Conservation (phyloP, 2,113 vertebrate genomes). For the Antechinus stuartii region DNA sequence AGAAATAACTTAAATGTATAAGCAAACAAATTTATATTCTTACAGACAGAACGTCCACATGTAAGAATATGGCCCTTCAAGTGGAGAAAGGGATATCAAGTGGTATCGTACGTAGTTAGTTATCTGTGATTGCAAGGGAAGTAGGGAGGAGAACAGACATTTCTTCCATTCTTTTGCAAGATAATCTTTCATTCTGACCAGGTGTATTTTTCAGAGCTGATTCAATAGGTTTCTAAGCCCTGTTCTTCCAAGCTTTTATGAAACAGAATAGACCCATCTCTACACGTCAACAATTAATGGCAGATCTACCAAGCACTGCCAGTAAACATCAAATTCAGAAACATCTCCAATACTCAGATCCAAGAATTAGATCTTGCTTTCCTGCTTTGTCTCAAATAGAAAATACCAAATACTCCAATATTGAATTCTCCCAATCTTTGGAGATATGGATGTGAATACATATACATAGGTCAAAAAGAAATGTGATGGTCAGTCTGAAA, state of each 20-base stretch:
- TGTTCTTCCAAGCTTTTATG: neutral
- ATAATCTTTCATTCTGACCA: neutral
- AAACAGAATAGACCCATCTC: neutral
- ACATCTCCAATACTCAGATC: neutral
- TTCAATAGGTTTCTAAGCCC: neutral
- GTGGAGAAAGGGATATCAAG: neutral
- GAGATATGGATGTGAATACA: conserved; percentile 11
- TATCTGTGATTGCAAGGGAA: neutral
- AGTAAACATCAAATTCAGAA: conserved; percentile 21
- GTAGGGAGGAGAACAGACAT: neutral
- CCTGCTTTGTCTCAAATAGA: conserved; percentile 13
- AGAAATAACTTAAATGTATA: neutral
- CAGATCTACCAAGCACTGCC: neutral
- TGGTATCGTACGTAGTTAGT: neutral
- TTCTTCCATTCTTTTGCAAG: neutral
- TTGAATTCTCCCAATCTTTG: neutral
- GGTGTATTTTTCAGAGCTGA: neutral
- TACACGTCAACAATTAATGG: neutral
- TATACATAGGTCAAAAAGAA: conserved; percentile 17
- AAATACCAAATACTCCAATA: neutral
- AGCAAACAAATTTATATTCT: too few relatives aligned
- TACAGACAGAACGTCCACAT: neutral
- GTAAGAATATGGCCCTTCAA: neutral
- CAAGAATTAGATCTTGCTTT: neutral
- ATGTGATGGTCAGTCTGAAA: conserved; percentile 8